Percentiles rank a stretch among this genome's conserved stretches.
Evolutionary conservation across 2,888 invertebrate genomes (phyloP).

Genomic region (Heliconius cydno): DNA sequence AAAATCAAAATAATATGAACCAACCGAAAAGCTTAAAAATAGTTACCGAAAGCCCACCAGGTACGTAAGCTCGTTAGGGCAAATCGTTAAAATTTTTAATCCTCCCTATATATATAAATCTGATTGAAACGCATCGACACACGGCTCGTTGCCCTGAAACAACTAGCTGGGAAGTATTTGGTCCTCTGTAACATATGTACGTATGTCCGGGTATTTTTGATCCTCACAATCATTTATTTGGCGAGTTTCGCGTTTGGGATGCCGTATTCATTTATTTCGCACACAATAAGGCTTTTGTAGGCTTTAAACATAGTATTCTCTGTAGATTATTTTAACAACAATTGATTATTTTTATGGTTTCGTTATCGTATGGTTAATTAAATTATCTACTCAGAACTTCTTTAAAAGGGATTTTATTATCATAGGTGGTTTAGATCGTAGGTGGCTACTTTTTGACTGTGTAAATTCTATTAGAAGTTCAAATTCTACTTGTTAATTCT

Average conservation of each 20-base stretch:
- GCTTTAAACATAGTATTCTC: conserved; percentile 1
- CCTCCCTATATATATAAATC: conserved; percentile 66
- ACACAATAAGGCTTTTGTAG: conserved; percentile 29
- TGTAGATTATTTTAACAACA: conserved; percentile 6
- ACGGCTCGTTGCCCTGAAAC: conserved; percentile 63
- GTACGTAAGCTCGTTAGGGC: conserved; percentile 25
- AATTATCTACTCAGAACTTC: neutral
- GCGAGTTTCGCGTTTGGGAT: conserved; percentile 18
- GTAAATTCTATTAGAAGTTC: too few species aligned
- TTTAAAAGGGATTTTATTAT: neutral
- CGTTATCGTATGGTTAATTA: neutral
- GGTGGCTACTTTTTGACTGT: too few species aligned
- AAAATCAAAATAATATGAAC: neutral
- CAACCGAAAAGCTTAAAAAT: neutral
- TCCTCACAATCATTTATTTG: conserved; percentile 33
- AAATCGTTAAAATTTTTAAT: conserved; percentile 74
- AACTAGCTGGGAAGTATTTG: conserved; percentile 46
- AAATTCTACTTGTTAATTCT: too few species aligned
- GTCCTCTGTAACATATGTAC: conserved; percentile 23
- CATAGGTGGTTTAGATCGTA: too few species aligned
- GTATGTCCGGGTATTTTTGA: conserved; percentile 28
- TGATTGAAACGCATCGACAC: conserved; percentile 69
- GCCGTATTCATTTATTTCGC: conserved; percentile 27
- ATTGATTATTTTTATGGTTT: neutral
- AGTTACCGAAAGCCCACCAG: neutral